Conservation (phyloP, 2,797 vertebrate species). For the Typhlichthys subterraneus region DNA sequence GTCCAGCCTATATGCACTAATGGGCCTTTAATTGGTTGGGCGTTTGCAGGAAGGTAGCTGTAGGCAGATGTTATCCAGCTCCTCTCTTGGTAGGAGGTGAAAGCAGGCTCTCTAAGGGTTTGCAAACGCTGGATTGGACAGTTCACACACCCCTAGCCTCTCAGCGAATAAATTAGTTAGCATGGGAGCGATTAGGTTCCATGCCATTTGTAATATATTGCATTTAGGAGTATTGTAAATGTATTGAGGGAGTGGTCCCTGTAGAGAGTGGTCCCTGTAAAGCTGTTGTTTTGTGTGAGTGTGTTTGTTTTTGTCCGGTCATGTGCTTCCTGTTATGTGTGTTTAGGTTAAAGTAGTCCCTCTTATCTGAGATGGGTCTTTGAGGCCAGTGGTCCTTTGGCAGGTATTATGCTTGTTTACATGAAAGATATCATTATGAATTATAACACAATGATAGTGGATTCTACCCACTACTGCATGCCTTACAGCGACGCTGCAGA, state of each 20-base stretch:
- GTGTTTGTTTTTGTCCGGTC: no score
- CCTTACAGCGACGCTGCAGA: no score
- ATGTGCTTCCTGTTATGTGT: background rate
- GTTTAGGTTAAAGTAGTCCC: no score
- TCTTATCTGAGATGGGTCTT: no score
- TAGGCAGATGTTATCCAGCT: constrained; percentile 64
- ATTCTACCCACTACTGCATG: no score
- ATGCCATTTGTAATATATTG: constrained; percentile 31
- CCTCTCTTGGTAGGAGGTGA: constrained; percentile 56
- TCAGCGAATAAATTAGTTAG: constrained; percentile 64
- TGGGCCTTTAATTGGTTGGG: constrained; percentile 70
- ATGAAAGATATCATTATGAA: no score
- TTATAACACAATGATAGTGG: no score
- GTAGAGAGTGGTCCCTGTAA: no score
- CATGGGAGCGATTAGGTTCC: constrained; percentile 55
- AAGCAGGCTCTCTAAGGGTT: constrained; percentile 54
- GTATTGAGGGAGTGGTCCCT: no score
- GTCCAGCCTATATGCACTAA: constrained; percentile 25
- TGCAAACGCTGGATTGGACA: constrained; percentile 34
- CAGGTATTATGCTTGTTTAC: no score
- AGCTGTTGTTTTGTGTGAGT: background rate
- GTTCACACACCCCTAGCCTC: constrained; percentile 55
- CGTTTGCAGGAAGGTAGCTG: constrained; percentile 59
- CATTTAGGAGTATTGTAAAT: no score
- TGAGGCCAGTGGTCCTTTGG: no score